These are phyloP conservation scores for Phenganax marumi DNA, from an alignment of 92 coral and sea anemone species.

Conservation along the genomic window DNA sequence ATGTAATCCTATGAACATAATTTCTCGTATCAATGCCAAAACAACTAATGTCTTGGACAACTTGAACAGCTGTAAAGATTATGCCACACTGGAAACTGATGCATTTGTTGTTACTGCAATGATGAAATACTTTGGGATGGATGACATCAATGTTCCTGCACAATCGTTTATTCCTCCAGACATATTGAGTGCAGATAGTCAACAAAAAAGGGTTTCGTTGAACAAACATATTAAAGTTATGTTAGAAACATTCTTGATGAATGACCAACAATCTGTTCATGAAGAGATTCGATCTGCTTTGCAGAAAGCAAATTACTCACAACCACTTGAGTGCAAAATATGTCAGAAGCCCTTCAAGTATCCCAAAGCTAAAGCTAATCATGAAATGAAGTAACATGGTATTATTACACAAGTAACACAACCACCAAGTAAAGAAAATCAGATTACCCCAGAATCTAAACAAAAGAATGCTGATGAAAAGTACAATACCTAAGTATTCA, in stretches of 20 bases:
- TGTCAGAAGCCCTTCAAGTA: conserved; percentile 53
- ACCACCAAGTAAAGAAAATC: not conserved
- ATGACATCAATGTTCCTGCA: conserved; percentile 22
- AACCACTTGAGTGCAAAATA: conserved; percentile 33
- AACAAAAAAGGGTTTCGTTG: not conserved
- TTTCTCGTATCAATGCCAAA: conserved; percentile 55
- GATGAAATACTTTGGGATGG: conserved; percentile 58
- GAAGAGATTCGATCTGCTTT: conserved; percentile 18
- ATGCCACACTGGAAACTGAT: conserved; percentile 62
- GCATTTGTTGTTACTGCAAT: conserved; percentile 58
- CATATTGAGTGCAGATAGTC: not conserved
- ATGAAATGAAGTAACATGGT: conserved; percentile 45
- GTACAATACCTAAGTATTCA: too few species aligned
- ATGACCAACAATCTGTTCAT: conserved; percentile 29
- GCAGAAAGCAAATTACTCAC: not conserved
- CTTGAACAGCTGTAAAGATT: conserved; percentile 57
- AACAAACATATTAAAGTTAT: conserved; percentile 21
- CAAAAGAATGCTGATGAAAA: not conserved
- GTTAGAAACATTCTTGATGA: conserved; percentile 46
- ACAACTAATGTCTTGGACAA: conserved; percentile 65
- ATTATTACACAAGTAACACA: not conserved
- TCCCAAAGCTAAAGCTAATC: conserved; percentile 50
- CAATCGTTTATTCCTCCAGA: conserved; percentile 55
- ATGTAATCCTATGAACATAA: conserved; percentile 70
- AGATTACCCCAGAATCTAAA: not conserved